Evolutionary conservation across 2,797 vertebrate genomes (phyloP), one percentile per base, ranked within the genome.

Genomic region (Oryzias dopingdopingensis): DNA sequence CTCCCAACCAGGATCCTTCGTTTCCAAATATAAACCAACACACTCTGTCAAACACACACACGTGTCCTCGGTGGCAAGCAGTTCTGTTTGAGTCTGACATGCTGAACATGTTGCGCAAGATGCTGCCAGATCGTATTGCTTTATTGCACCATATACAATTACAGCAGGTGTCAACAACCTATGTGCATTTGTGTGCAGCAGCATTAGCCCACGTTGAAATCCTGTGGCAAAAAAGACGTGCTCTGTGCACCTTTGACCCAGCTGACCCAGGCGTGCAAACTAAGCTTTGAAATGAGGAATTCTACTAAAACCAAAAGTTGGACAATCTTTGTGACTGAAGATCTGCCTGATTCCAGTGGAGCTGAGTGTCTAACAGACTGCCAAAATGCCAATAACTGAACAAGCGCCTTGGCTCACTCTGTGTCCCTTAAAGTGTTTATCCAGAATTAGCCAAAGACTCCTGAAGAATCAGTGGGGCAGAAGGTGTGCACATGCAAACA

Each of bases 61-160:
- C 64, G 46, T 62, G 65, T 53, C 20, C n/a, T 1, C 42, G 12
- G 40, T 12, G 15, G 59, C 59, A 13, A 53, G 51, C 52, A 62
- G 67, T 29, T 37, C 56, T 41, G 56, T 62, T 42, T 55, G 60
- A 56, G 44, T 61, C 61, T 41, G 56, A 64, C 76, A 56, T 56
- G 52, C 13, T 23, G n/a, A 53, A 68, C 59, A 66, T 74, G 77
- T 61, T 64, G 48, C 42, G 69, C 80, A 66, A 22, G 57, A 72
- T 46, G 52, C 49, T n/a, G 49, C 26, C 56, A 37, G 67, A 68
- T 86, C 65, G n/a, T 52, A 65, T 85, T 76, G 52, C 75, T 22
- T 65, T 79, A 70, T 70, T 66, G 46, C 68, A 68, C 70, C 57
- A 47, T 79, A 68, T 84, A 68, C 52, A 47, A 61, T 86, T 84